Conservation (phyloP, 2,797 vertebrate genomes). For the Otolemur crassicaudatus region DNA sequence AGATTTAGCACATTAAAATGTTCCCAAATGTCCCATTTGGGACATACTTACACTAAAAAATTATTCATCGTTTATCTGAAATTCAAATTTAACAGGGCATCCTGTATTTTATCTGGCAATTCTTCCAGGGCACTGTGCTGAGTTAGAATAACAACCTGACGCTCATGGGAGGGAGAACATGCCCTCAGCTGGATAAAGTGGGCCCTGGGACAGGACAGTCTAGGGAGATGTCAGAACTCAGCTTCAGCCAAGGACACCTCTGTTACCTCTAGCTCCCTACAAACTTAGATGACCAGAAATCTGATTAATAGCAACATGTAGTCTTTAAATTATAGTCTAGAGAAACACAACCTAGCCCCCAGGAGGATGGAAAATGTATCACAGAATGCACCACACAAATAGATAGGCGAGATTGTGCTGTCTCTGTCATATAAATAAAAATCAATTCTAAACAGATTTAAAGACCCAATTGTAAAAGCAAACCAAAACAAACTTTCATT, state of each 20-base stretch:
- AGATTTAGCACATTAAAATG: not conserved
- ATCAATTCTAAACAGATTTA: not conserved
- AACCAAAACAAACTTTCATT: not conserved
- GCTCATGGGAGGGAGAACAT: not conserved
- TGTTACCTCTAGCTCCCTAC: not conserved
- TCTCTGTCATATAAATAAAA: too few relatives aligned
- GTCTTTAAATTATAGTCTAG: not conserved
- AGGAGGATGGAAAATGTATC: not conserved
- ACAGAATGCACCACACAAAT: not conserved
- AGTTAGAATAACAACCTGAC: not conserved
- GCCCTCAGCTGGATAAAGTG: too few relatives aligned
- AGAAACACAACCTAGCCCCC: not conserved
- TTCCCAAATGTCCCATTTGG: not conserved
- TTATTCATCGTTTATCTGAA: not conserved
- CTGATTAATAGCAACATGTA: rapidly evolving
- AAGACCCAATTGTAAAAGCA: not conserved
- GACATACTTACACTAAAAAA: not conserved
- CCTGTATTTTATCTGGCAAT: not conserved
- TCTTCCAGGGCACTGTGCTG: not conserved
- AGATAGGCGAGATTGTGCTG: not conserved
- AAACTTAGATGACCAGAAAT: not conserved
- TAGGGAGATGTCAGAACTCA: not conserved
- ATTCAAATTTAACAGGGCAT: not conserved
- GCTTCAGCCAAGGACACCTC: not conserved
- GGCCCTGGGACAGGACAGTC: not conserved